These are phyloP conservation scores for Telmatochromis brichardi DNA, from an alignment of 2,113 vertebrate species.

Conservation along the genomic window DNA sequence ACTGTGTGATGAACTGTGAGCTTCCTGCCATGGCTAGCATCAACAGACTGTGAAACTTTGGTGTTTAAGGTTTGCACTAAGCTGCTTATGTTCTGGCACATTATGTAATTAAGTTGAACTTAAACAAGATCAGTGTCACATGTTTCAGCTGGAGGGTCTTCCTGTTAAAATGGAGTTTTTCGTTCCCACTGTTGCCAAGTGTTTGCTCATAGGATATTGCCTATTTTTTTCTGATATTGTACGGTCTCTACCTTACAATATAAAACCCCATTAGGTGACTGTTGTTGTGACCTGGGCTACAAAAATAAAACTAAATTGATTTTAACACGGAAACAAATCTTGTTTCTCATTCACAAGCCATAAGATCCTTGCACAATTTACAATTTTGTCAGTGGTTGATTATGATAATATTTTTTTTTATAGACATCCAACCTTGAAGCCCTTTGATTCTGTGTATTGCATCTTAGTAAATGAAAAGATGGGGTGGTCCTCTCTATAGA, in stretches of 20 bases:
- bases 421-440: not conserved
- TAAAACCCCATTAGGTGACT: not conserved
- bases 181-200: not conserved
- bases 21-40: not conserved
- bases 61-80: not conserved
- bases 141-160: not conserved
- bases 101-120: not conserved
- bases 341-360: not conserved
- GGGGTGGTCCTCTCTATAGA: not conserved
- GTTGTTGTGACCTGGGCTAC: fast-evolving
- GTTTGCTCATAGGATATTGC: not conserved
- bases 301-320: not conserved
- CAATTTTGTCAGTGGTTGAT: not conserved
- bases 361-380: not conserved
- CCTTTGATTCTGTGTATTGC: not conserved
- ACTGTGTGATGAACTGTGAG: not conserved
- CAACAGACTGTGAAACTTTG: not conserved
- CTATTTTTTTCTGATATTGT: not conserved
- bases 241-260: not conserved
- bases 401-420: not conserved
- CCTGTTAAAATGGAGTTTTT: not conserved
- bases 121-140: not conserved
- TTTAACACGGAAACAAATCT: not conserved
- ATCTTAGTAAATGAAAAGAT: not conserved
- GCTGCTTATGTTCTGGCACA: not conserved